Base-by-base conservation (phyloP, 2,797 vertebrate species). In the Coilia nasus region DNA sequence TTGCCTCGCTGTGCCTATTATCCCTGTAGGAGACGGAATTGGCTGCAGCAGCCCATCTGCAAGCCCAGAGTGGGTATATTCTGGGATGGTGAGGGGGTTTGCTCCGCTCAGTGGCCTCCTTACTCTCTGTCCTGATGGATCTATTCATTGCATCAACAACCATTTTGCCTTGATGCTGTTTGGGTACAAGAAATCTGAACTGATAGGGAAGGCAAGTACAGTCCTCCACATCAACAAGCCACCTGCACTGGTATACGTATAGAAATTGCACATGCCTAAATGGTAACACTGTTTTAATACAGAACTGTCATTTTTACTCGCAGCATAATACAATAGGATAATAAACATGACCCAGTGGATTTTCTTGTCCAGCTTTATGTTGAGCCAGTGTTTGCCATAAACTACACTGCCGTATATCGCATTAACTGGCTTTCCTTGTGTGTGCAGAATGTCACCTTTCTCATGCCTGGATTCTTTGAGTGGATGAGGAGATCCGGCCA, bases 401-500 rank as follows among this genome's bases (percentile, higher is more conserved):
- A 41, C 35, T 41, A 41, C 35, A 41, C 35, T 41, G 35, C 35
- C 35, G 5, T 41, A 41, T 41, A 41, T 41, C 64, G 15, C 23
- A n/a, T 62, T 9, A 3, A 62, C 57, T 59, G 17, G 2, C 47
- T n/a, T 14, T 28, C 6, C 7, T n/a, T 87, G 44, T 92, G 19
- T 81, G 90, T 90, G 88, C 90, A 99, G 98, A 96, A 92, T 44
- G 94, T 99, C 89, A 96, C 96, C 10, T 97, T 97, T 91, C 93
- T 99, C 92, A 97, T 99, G 86, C 97, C 98, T 28, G 95, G 94
- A 80, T 99, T 99, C 94, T 98, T 96, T 89, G 94, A 94, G 60
- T 94, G 95, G 92, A 96, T 97, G 96, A 92, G 90, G 82, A 89
- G 91, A 21, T 81, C 85, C 0, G 90, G 90, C 31, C 91, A 90